Evolutionary conservation across 2,888 invertebrate genomes (phyloP).

Genomic region (Chrysolina haemoptera): DNA sequence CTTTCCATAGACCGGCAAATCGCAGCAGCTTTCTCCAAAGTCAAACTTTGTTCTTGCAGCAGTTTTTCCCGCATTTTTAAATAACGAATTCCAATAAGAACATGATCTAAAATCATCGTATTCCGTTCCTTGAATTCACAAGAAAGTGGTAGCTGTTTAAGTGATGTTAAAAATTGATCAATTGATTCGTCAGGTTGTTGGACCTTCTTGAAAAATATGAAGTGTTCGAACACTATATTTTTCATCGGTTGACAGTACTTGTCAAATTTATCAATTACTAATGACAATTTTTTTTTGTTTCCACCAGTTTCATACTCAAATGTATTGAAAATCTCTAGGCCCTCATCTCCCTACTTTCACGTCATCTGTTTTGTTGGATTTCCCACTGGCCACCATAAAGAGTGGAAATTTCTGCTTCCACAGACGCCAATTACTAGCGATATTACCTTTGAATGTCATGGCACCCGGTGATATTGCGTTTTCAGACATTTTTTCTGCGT

Average conservation of each 20-base stretch:
- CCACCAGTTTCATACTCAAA: slow-evolving; percentile 26
- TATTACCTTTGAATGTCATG: not conserved
- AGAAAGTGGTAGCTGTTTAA: slow-evolving; percentile 43
- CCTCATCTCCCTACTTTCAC: slow-evolving; percentile 5
- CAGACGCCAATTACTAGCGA: slow-evolving; percentile 25
- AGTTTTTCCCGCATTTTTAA: slow-evolving; percentile 31
- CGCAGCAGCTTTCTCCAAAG: slow-evolving; percentile 25
- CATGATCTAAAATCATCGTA: slow-evolving; percentile 34
- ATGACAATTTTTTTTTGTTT: slow-evolving; percentile 27
- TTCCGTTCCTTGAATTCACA: slow-evolving; percentile 49
- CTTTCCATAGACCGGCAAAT: slow-evolving; percentile 38
- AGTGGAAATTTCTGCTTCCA: slow-evolving; percentile 36
- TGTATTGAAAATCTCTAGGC: not conserved
- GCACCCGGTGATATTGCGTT: not conserved
- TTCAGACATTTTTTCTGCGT: not conserved
- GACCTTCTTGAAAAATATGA: slow-evolving; percentile 48
- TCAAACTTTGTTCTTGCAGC: slow-evolving; percentile 24
- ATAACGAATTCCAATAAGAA: slow-evolving; percentile 36
- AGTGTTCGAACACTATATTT: slow-evolving; percentile 50
- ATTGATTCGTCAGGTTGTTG: slow-evolving; percentile 41
- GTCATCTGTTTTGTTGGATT: slow-evolving; percentile 23
- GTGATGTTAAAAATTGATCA: slow-evolving; percentile 46
- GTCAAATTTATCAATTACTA: slow-evolving; percentile 40
- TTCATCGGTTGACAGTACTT: slow-evolving; percentile 47
- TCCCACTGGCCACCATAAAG: slow-evolving; percentile 34